Evolutionary conservation across 1,140 invertebrate genomes (phyloP), one percentile per base, ranked within the genome.

Genomic region (Caligus rogercresseyi): DNA sequence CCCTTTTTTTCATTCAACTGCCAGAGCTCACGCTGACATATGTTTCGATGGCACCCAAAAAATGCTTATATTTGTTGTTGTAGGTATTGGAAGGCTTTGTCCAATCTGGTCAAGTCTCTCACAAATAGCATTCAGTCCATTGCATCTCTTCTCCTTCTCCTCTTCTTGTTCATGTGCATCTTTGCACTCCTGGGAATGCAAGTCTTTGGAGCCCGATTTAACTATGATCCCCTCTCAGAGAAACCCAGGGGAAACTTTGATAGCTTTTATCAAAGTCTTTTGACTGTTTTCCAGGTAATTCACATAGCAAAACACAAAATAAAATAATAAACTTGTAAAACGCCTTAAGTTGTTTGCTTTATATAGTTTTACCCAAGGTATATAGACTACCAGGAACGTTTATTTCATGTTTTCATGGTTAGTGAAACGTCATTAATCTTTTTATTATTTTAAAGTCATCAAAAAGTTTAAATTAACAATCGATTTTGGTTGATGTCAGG

Each of bases 121-220:
- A 79, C 98, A 66, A 98, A 98, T 79, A 60, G 57, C 43, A 60
- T 60, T 25, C 66, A 67, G 53, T 97, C 95, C 21, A 98, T 99
- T 72, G 93, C 90, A 59, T 97, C 92, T 58, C 79, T 99, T 54
- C 78, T 99, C 75, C 80, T 99, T 61, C 82, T 99, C 65, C 80
- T 99, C 64, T 98, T 98, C 74, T 81, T 99, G 25, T 99, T 99
- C 78, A 98, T 99, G 76, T 91, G 98, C 69, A 99, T 99, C 74
- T 98, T 98, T 76, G 92, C 95, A 51, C 78, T 99, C 53, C 79
- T 98, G 21, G 95, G 95, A 59, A 98, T 84, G 83, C 69, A 82
- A 71, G 72, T 83, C 16, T 82, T 82, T 73, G 81, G 81, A 56
- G 80, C 81, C 25, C 75, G 73, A 66, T 82, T 82, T 71, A 60